Base-by-base conservation (phyloP, 1,140 invertebrate genomes). In the Aricia agestis region DNA sequence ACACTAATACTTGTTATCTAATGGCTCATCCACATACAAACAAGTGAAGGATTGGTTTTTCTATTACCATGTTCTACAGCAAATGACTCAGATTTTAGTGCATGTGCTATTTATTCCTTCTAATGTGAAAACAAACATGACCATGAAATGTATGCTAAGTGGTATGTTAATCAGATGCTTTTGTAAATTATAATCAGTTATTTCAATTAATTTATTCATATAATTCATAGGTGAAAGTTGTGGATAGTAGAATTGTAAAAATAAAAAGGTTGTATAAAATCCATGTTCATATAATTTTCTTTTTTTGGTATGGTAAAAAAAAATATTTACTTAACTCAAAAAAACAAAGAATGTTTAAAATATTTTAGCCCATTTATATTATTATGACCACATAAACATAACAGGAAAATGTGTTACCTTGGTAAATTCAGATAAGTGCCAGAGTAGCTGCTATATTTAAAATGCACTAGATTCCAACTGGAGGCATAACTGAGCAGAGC, bases 401-500 rank as follows among this genome's bases (percentile, higher is more conserved):
- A 78, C 68, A 72, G 74, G 74, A 76, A 73, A 79, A 76, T 18
- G 72, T 41, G 81, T 89, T 92, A 97, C 96, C 95, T 96, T 74
- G 97, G 97, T 75, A 98, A 93, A 85, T 98, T 96, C 73, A 95
- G 92, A 89, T 97, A 98, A 72, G 94, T 95, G 31, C 96, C 96
- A 19, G 96, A 96, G 86, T 98, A 98, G 13, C 93, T 93, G 79
- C 93, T 95, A 81, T 98, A 98, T 88, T 98, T 98, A 83, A 96
- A 98, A 85, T 97, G 95, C 66, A 98, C 94, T 66, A 97, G 92
- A 92, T 96, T 95, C 96, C 97, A 98, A 86, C 96, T 96, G 36
- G 95, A 95, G 11, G 95, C 95, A 89, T 98, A 98, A 68, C 95
- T 97, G 76, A 95, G 94, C 9, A 98, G 92, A 77, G 97, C 97